These are phyloP conservation scores for Asobara japonica DNA, from an alignment of 1,140 invertebrate genomes.

Conservation along the genomic window DNA sequence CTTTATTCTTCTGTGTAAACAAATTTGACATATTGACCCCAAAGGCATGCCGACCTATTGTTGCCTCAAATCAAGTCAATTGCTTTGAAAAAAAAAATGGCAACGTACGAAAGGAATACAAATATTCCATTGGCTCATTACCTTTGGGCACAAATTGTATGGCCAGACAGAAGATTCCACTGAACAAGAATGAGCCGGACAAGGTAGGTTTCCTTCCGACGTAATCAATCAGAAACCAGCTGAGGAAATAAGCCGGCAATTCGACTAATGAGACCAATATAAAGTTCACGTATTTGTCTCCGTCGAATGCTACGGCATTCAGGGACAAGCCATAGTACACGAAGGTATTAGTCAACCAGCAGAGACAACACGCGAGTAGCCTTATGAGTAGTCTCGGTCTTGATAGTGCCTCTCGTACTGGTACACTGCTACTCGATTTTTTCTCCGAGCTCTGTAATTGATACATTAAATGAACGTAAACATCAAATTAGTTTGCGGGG, in stretches of 20 bases:
- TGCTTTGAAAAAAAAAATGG: too few relatives aligned
- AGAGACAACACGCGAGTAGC: slow-evolving; percentile 73
- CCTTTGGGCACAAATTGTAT: slow-evolving; percentile 54
- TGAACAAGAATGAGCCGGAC: slow-evolving; percentile 70
- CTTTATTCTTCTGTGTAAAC: too few relatives aligned
- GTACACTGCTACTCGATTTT: slow-evolving; percentile 2
- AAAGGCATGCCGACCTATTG: too few relatives aligned
- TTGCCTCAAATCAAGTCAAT: too few relatives aligned
- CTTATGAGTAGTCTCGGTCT: slow-evolving; percentile 70
- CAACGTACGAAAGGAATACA: not conserved
- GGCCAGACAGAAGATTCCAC: slow-evolving; percentile 64
- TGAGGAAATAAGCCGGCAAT: slow-evolving; percentile 76
- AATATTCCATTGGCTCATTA: slow-evolving; percentile 24
- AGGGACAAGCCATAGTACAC: slow-evolving; percentile 85
- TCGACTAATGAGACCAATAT: slow-evolving; percentile 77
- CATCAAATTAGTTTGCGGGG: not conserved
- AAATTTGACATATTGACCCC: too few relatives aligned
- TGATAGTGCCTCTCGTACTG: slow-evolving; percentile 63
- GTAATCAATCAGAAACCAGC: slow-evolving; percentile 72
- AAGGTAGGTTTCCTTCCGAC: slow-evolving; percentile 73
- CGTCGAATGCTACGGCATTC: slow-evolving; percentile 79
- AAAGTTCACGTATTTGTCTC: slow-evolving; percentile 78
- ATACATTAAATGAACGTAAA: not conserved
- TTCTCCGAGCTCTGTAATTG: slow-evolving; percentile 21
- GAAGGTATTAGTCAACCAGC: slow-evolving; percentile 76